Evolutionary conservation across 2,113 vertebrate species (phyloP).

Genomic region (Actenoides hombroni): DNA sequence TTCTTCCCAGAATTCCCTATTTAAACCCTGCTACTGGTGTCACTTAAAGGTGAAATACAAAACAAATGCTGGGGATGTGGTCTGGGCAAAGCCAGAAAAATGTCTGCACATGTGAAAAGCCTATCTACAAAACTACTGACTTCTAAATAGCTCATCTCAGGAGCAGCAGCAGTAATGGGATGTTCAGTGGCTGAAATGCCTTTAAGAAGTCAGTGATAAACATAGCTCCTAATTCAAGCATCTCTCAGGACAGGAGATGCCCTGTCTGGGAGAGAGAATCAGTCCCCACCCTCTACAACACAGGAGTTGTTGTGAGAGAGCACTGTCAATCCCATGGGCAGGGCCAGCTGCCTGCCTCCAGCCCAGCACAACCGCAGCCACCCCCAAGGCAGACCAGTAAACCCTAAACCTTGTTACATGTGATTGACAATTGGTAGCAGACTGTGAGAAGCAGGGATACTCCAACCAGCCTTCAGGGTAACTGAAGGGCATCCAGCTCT

Average conservation of each 20-base stretch:
- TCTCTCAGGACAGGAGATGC: background rate
- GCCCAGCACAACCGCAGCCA: accelerated
- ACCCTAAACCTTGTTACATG: background rate
- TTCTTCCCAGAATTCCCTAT: background rate
- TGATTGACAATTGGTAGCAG: background rate
- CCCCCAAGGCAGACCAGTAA: background rate
- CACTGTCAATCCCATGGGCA: background rate
- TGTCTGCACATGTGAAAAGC: background rate
- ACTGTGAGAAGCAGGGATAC: background rate
- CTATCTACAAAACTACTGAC: background rate
- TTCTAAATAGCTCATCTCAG: background rate
- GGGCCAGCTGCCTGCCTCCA: background rate
- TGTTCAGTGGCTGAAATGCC: background rate
- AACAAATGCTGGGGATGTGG: background rate
- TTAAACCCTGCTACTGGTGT: background rate
- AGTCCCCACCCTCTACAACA: background rate
- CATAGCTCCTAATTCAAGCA: background rate
- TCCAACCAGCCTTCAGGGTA: background rate
- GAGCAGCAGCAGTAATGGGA: background rate
- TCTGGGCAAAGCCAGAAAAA: background rate
- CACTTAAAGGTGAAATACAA: background rate
- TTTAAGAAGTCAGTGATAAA: background rate
- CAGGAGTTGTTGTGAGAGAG: background rate
- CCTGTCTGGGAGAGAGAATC: background rate
- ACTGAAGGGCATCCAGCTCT: background rate